Conservation (phyloP, 2,888 invertebrate genomes). For the Melieria picta region DNA sequence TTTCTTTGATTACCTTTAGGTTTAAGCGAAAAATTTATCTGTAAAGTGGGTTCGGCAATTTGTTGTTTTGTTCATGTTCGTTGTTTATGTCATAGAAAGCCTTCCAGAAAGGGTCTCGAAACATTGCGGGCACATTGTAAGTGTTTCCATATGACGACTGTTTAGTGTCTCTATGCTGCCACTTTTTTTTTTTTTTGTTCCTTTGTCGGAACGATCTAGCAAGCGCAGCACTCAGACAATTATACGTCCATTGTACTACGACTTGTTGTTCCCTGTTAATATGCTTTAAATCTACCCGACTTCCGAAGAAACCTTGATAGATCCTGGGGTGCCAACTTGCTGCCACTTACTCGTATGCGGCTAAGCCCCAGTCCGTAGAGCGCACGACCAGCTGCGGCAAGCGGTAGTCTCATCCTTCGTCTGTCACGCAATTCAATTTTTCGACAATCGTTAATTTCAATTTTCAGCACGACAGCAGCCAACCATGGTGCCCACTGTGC, state of each 20-base stretch:
- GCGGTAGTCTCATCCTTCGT: constrained; percentile 8
- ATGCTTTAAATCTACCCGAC: too few relatives aligned
- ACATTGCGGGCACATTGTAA: neutral
- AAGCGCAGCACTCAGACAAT: too few relatives aligned
- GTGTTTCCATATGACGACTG: neutral
- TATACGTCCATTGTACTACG: too few relatives aligned
- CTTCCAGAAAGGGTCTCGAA: neutral
- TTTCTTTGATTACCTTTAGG: too few relatives aligned
- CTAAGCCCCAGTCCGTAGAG: neutral
- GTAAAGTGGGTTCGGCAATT: too few relatives aligned
- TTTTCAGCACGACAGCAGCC: neutral
- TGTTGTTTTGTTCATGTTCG: neutral
- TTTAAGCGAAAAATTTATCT: too few relatives aligned
- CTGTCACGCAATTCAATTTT: constrained; percentile 19
- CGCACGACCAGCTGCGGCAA: too few relatives aligned
- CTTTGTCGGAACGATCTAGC: too few relatives aligned
- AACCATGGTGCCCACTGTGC: neutral
- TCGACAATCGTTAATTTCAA: constrained; percentile 13
- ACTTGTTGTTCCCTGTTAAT: too few relatives aligned
- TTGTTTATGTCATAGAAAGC: neutral
- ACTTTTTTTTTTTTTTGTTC: too few relatives aligned
- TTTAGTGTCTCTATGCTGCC: constrained; percentile 1
- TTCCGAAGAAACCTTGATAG: too few relatives aligned
- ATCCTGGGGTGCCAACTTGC: too few relatives aligned
- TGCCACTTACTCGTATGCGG: constrained; percentile 10